Percentiles rank a stretch among this genome's conserved stretches.
phyloP scores from a whole-genome alignment of 1,140 invertebrate genomes.

The Drosophila punjabiensis region DNA sequence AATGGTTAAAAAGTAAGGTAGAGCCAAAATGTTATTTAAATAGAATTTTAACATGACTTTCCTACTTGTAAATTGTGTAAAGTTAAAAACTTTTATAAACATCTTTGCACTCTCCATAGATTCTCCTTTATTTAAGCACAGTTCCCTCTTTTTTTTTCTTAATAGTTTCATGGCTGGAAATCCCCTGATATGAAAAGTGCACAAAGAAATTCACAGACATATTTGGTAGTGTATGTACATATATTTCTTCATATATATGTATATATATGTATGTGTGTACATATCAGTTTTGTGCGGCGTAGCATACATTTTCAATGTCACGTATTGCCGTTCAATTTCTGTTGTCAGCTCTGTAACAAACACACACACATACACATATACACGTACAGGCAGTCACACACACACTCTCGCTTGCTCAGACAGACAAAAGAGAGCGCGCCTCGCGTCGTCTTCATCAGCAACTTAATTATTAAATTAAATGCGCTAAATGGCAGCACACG shows the following conservation, averaged over 20 bases:
- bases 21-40: too few relatives aligned
- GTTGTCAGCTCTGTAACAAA: conserved; percentile 30
- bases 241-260: background rate
- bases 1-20: background rate
- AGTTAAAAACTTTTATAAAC: background rate
- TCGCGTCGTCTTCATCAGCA: conserved; percentile 68
- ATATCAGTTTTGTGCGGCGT: conserved; percentile 24
- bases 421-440: conserved; percentile 38
- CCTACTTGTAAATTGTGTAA: too few relatives aligned
- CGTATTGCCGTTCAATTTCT: conserved; percentile 50
- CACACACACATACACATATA: conserved; percentile 5
- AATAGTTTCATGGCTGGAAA: background rate
- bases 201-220: background rate
- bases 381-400: background rate
- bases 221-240: background rate
- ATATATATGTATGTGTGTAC: conserved; percentile 9
- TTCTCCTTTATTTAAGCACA: background rate
- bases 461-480: conserved; percentile 84
- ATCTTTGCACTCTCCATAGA: background rate
- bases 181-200: background rate
- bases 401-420: background rate
- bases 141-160: background rate
- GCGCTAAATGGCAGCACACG: conserved; percentile 82
- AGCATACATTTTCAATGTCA: conserved; percentile 67
- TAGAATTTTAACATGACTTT: too few relatives aligned